Evolutionary conservation across 2,797 vertebrate species (phyloP).

Genomic region (Pangasius sanitwongsei): DNA sequence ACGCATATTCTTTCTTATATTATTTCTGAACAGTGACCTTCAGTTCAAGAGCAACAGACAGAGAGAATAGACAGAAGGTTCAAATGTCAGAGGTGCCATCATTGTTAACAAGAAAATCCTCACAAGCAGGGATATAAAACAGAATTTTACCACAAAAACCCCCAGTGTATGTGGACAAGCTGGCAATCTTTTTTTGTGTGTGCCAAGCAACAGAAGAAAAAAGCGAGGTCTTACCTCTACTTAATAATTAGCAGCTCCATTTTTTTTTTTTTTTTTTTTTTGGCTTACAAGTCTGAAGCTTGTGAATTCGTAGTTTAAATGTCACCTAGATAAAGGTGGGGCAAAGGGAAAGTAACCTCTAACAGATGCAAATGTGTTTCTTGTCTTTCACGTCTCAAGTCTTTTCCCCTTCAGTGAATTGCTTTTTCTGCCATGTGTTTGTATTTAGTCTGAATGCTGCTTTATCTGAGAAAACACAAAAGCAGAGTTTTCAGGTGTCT

Average conservation of each 20-base stretch:
- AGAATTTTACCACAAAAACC: neutral
- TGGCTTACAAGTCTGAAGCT: neutral
- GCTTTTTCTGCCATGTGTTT: neutral
- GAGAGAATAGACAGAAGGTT: neutral
- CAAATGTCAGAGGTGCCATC: neutral
- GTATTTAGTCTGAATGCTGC: neutral
- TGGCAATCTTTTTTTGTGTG: neutral
- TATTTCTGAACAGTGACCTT: constrained; percentile 14
- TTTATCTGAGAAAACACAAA: neutral
- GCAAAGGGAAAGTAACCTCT: neutral
- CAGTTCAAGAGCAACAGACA: neutral
- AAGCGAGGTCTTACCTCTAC: neutral
- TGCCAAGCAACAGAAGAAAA: neutral
- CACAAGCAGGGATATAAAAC: neutral
- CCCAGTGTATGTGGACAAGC: neutral
- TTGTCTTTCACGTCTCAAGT: neutral
- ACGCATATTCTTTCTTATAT: neutral
- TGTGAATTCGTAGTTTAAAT: neutral
- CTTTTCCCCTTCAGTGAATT: neutral
- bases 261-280: neutral
- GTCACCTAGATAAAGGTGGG: neutral
- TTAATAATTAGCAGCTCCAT: neutral
- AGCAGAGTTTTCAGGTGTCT: neutral
- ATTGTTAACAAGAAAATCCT: constrained; percentile 1
- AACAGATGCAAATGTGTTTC: neutral